Conservation (phyloP, 2,888 invertebrate genomes). For the Candidula unifasciata region DNA sequence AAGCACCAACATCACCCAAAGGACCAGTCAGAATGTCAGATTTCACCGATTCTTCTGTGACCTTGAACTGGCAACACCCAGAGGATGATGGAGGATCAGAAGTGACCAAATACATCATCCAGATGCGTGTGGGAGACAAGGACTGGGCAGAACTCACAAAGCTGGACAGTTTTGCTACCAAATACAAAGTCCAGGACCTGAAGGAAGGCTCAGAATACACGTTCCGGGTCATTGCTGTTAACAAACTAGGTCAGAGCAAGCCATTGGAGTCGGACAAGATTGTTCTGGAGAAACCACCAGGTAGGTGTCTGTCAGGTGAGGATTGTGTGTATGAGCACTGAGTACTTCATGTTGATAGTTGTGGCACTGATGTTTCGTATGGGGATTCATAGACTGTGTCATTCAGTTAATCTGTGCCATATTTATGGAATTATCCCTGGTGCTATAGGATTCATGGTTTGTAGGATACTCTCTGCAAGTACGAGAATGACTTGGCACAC, state of each 20-base stretch:
- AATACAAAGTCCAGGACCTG: conserved; percentile 79
- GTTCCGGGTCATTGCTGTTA: conserved; percentile 70
- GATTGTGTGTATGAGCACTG: not conserved
- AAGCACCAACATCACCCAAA: conserved; percentile 71
- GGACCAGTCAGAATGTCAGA: conserved; percentile 78
- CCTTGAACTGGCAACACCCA: conserved; percentile 68
- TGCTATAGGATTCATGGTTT: no score
- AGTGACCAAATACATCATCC: conserved; percentile 64
- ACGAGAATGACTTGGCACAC: no score
- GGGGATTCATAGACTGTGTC: no score
- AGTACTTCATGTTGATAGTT: no score
- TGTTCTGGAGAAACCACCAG: conserved; percentile 76
- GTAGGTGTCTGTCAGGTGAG: conserved; percentile 81
- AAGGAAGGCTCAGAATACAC: conserved; percentile 80
- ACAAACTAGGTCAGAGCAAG: conserved; percentile 65
- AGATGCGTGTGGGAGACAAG: conserved; percentile 81
- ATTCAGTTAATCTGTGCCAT: no score
- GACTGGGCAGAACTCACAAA: conserved; percentile 93
- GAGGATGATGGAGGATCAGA: conserved; percentile 69
- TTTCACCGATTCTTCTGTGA: conserved; percentile 79
- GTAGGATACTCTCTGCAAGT: no score
- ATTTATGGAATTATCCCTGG: no score
- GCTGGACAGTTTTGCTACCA: conserved; percentile 60
- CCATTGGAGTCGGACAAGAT: conserved; percentile 65
- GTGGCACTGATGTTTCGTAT: no score